Evolutionary conservation across 2,113 vertebrate genomes (phyloP).

Genomic region (Zosterops hypoxanthus): DNA sequence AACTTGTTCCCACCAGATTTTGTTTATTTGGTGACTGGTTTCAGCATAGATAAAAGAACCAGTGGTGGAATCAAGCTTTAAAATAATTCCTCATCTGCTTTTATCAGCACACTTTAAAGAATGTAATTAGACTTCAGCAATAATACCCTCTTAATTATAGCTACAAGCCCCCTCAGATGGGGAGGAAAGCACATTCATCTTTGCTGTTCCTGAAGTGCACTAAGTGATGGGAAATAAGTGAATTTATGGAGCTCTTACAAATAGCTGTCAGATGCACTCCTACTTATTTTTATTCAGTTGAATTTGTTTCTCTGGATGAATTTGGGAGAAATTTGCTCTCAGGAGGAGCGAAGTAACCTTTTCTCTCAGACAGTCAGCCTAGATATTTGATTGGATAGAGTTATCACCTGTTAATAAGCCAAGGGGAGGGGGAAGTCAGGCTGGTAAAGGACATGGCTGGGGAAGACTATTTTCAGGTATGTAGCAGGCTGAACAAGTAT

Average conservation of each 20-base stretch:
- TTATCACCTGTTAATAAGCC: background rate
- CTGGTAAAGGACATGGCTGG: background rate
- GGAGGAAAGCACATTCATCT: background rate
- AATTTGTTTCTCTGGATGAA: background rate
- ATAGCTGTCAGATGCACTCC: background rate
- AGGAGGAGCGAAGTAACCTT: background rate
- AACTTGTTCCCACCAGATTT: background rate
- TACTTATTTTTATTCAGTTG: background rate
- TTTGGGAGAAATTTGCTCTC: background rate
- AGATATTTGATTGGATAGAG: background rate
- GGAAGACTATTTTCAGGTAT: background rate
- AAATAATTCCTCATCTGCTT: background rate
- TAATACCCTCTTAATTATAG: constrained; percentile 16
- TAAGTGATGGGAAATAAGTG: background rate
- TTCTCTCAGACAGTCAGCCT: background rate
- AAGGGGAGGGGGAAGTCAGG: background rate
- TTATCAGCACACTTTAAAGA: background rate
- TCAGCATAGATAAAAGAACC: background rate
- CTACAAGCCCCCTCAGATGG: background rate
- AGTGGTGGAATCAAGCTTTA: background rate
- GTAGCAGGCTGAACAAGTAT: background rate
- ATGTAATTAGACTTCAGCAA: background rate
- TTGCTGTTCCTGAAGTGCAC: background rate
- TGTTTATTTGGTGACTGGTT: background rate
- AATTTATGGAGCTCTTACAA: background rate